Evolutionary conservation across 2,888 invertebrate genomes (phyloP).

Genomic region (Carterocephalus palaemon): DNA sequence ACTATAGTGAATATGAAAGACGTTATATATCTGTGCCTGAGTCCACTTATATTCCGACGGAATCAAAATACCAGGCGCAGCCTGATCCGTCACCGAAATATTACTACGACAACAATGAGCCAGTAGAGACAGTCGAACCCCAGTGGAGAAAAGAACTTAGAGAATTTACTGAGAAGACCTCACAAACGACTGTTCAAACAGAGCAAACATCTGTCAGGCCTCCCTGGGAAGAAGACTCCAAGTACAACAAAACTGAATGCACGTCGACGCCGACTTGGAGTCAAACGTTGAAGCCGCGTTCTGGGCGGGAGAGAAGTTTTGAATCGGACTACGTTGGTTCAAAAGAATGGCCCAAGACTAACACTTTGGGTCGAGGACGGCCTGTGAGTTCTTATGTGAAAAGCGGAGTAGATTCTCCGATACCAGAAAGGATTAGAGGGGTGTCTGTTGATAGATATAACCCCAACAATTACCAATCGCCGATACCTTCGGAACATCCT

Average conservation of each 20-base stretch:
- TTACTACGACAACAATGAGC: constrained; percentile 69
- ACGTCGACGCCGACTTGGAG: constrained; percentile 70
- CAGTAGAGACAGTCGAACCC: constrained; percentile 59
- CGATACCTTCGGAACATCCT: constrained; percentile 58
- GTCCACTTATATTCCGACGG: constrained; percentile 64
- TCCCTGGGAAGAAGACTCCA: constrained; percentile 65
- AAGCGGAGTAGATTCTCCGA: constrained; percentile 42
- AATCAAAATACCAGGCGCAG: constrained; percentile 64
- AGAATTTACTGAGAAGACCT: constrained; percentile 69
- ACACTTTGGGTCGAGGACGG: constrained; percentile 62
- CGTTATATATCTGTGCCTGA: constrained; percentile 72
- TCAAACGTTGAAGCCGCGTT: constrained; percentile 67
- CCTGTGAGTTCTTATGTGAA: constrained; percentile 61
- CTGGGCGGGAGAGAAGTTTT: constrained; percentile 69
- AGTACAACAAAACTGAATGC: constrained; percentile 53
- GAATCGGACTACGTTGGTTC: constrained; percentile 64
- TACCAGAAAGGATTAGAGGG: constrained; percentile 61
- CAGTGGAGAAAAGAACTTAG: constrained; percentile 73
- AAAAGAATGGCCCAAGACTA: constrained; percentile 67
- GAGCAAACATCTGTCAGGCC: constrained; percentile 56
- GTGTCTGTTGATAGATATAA: constrained; percentile 73
- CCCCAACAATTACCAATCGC: constrained; percentile 64
- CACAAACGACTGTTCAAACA: constrained; percentile 50
- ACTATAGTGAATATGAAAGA: constrained; percentile 73
- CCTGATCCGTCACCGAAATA: constrained; percentile 70